A percentile compares a stretch with the other conserved stretches of the same genome.
Conservation (phyloP, 2,888 invertebrate genomes). For the Caenorhabditis sp. region DNA sequence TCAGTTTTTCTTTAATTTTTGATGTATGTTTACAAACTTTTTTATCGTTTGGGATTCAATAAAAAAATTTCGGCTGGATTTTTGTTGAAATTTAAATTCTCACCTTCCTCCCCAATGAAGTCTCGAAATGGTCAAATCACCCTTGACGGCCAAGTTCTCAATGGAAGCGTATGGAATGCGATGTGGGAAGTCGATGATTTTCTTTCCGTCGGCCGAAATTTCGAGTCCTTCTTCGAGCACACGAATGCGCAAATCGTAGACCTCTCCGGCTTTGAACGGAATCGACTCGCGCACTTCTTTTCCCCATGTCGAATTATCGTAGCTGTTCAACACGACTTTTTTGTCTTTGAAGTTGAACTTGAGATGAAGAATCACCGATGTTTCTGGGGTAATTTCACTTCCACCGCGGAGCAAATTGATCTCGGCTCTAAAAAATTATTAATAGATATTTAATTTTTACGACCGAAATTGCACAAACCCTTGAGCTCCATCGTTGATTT, state of each 20-base stretch:
- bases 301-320: conserved; percentile 62
- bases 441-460: no score
- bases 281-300: conserved; percentile 65
- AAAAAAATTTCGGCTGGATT: not conserved
- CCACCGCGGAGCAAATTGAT: conserved; percentile 53
- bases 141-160: conserved; percentile 60
- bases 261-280: conserved; percentile 58
- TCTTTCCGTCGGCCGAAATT: conserved; percentile 61
- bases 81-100: not conserved
- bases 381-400: conserved; percentile 45
- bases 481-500: conserved; percentile 50
- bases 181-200: conserved; percentile 62
- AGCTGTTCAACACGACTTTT: conserved; percentile 62
- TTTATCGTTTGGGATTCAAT: no score
- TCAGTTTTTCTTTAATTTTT: no score
- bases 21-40: no score
- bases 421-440: no score
- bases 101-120: conserved; percentile 67
- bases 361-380: conserved; percentile 61
- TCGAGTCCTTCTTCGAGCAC: conserved; percentile 65
- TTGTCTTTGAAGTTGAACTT: conserved; percentile 65
- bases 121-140: conserved; percentile 54
- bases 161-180: conserved; percentile 57
- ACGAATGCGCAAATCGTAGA: conserved; percentile 67
- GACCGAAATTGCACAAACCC: no score